Conservation (phyloP, 2,113 vertebrate genomes). For the Corvus hawaiiensis region DNA sequence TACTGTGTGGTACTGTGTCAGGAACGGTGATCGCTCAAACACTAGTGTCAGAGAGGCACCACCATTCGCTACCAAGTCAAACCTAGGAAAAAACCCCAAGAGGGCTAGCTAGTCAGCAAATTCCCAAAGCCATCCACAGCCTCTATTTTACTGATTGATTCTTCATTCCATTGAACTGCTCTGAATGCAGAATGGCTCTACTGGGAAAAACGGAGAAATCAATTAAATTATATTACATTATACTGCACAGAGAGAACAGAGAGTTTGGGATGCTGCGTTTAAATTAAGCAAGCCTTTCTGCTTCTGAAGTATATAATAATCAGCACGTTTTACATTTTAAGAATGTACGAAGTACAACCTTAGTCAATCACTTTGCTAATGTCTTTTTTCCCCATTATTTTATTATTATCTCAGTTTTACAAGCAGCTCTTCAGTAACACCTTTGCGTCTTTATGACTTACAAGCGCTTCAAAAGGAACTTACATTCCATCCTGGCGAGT, state of each 20-base stretch:
- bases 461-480: constrained; percentile 61
- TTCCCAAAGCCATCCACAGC: neutral
- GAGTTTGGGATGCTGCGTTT: neutral
- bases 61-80: constrained; percentile 92
- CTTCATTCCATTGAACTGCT: neutral
- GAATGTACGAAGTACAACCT: neutral
- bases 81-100: constrained; percentile 73
- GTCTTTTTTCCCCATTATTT: neutral
- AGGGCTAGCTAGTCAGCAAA: neutral
- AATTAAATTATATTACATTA: neutral
- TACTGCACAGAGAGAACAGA: neutral
- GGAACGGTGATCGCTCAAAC: constrained; percentile 91
- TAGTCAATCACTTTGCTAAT: neutral
- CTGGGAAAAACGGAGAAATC: constrained; percentile 9
- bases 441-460: neutral
- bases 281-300: neutral
- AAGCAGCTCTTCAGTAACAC: neutral
- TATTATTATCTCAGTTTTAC: neutral
- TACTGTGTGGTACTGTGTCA: constrained; percentile 87
- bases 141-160: neutral
- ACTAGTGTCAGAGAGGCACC: constrained; percentile 90
- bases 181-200: neutral
- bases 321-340: neutral
- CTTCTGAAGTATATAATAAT: neutral
- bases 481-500: constrained; percentile 98